Base-by-base conservation (phyloP, 2,113 vertebrate species). In the Dendropsophus ebraccatus region DNA sequence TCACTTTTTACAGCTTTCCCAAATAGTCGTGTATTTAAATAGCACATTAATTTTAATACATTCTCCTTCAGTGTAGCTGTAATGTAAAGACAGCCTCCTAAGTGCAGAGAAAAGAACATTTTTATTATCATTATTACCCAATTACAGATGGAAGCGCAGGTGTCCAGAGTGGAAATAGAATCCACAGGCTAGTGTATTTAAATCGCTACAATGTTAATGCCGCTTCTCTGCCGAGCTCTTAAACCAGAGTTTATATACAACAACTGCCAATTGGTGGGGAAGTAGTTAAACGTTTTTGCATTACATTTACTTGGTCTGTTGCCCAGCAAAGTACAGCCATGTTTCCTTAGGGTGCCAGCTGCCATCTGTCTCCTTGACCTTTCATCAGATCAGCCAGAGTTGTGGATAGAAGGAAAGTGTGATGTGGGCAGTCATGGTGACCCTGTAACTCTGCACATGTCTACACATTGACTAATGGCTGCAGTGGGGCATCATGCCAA, bases 51-150 rank as follows among this genome's bases (percentile, higher is more conserved):
- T 87, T 81, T 87, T 87, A 87, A 87, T 87, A 81, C 52, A 32
- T 87, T 81, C 37, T 87, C 50, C 78, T 87, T 87, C 69, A 74
- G 77, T 74, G 37, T 62, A 30, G 85, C 69, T 81, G 21, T 81
- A 81, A 87, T 81, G 41, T 86, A 81, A 80, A 73, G 84, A 60
- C 84, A 56, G 49, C 62, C 77, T 79, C 76, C 84, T 79, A 86
- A 80, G 84, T 72, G 65, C 85, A 60, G 35, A 74, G 77, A 81
- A 74, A 81, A 56, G 77, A 73, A 81, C 77, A 74, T 81, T 87
- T 87, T 87, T 81, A 87, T 87, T 87, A 87, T 86, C 52, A 81
- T 81, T 81, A 74, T 86, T 86, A 81, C 77, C 85, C 78, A 86
- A 86, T 86, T 86, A 74, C 78, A 81, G 85, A 86, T 62, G 67